A percentile compares a stretch with the other conserved stretches of the same genome.
Conservation (phyloP, 2,113 vertebrate species). For the Tricholaema leucomelas region DNA sequence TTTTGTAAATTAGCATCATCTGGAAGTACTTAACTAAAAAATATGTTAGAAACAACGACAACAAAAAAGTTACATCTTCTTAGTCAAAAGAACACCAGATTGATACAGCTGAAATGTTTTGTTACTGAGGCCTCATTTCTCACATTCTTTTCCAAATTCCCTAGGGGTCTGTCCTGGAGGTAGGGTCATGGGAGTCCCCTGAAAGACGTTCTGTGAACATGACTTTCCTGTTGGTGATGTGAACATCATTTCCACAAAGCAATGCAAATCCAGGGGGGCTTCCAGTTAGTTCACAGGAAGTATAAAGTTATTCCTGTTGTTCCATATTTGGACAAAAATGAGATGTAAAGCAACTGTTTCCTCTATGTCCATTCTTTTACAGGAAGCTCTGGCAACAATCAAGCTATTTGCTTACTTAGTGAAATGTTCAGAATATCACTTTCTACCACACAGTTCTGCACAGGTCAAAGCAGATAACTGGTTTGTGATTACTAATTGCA, state of each 20-base stretch:
- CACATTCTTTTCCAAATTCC: constrained; percentile 27
- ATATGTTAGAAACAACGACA: too few species aligned
- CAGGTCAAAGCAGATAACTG: neutral
- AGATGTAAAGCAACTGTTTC: constrained; percentile 54
- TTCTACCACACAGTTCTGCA: neutral
- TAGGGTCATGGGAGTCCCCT: constrained; percentile 62
- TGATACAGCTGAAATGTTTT: neutral
- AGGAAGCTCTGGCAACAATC: constrained; percentile 50
- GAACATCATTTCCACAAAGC: constrained; percentile 28
- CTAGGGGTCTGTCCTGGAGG: constrained; percentile 40
- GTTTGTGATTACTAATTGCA: neutral
- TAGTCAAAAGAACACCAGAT: neutral
- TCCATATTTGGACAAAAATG: constrained; percentile 59
- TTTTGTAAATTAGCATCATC: neutral
- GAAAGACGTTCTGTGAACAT: constrained; percentile 31
- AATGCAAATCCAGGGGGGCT: constrained; percentile 35
- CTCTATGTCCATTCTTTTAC: constrained; percentile 22
- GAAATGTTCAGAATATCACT: constrained; percentile 20
- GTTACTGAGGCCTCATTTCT: constrained; percentile 33
- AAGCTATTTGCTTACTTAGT: constrained; percentile 47
- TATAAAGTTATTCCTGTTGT: constrained; percentile 55
- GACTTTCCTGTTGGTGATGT: constrained; percentile 26
- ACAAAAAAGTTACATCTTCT: neutral
- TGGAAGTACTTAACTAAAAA: constrained; percentile 14
- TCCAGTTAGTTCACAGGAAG: constrained; percentile 61